Percentiles rank a stretch among this genome's conserved stretches.
Conservation (phyloP, 2,888 invertebrate species). For the Auanema sp. region DNA sequence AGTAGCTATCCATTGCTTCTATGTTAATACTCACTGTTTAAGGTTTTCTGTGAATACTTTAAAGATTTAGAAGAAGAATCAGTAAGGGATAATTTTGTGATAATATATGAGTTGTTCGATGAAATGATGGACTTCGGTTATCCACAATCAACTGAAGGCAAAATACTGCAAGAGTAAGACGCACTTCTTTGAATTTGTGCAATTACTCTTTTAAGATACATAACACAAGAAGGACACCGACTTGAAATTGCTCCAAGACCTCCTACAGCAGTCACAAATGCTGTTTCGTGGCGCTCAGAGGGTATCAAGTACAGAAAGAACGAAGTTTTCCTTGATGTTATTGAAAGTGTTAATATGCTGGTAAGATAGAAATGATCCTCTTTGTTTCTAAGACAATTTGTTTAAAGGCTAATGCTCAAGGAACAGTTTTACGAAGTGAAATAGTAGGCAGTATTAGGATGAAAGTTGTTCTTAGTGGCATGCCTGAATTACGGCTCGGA, state of each 20-base stretch:
- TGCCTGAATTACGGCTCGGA: constrained; percentile 94
- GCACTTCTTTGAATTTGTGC: neutral
- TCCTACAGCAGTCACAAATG: constrained; percentile 98
- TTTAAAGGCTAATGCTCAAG: constrained; percentile 84
- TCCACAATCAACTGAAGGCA: constrained; percentile 96
- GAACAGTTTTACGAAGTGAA: constrained; percentile 92
- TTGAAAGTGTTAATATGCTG: constrained; percentile 93
- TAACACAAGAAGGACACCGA: constrained; percentile 96
- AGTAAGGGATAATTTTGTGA: constrained; percentile 96
- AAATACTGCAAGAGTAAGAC: constrained; percentile 85
- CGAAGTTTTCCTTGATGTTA: constrained; percentile 97
- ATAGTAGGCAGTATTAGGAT: constrained; percentile 98
- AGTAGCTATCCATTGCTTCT: constrained; percentile 70
- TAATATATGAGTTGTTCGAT: constrained; percentile 93
- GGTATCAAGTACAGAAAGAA: constrained; percentile 98
- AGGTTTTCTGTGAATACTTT: constrained; percentile 86
- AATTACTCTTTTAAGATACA: constrained; percentile 71
- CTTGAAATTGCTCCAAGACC: constrained; percentile 90
- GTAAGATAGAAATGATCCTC: constrained; percentile 63
- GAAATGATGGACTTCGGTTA: constrained; percentile 94
- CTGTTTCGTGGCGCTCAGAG: constrained; percentile 96
- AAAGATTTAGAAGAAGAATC: constrained; percentile 86
- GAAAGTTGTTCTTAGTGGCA: constrained; percentile 95
- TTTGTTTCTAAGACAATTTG: neutral
- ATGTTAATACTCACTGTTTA: constrained; percentile 11